Percentiles rank a stretch among this genome's conserved stretches.
These are phyloP conservation scores for Temnothorax ravouxi DNA, from an alignment of 2,888 invertebrate genomes.

Conservation along the genomic window DNA sequence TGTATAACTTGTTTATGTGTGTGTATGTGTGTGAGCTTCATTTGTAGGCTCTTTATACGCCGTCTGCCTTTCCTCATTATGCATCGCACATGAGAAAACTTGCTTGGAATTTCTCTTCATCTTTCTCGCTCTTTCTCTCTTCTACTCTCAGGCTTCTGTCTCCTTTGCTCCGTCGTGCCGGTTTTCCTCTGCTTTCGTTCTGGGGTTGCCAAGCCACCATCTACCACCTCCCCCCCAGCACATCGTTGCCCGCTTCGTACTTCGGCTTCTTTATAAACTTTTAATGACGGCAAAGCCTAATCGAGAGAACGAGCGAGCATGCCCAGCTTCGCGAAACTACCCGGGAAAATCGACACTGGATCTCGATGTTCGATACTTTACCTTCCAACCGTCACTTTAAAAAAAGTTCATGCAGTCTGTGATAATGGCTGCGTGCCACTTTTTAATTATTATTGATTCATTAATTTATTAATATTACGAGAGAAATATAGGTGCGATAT, in stretches of 20 bases:
- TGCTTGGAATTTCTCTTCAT: constrained; percentile 79
- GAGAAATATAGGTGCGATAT: neutral
- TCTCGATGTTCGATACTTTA: constrained; percentile 79
- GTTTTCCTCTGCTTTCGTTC: constrained; percentile 56
- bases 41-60: constrained; percentile 85
- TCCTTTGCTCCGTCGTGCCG: constrained; percentile 49
- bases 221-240: constrained; percentile 38
- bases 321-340: constrained; percentile 75
- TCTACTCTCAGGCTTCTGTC: constrained; percentile 77
- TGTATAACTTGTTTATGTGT: constrained; percentile 46
- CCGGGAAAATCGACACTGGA: constrained; percentile 80
- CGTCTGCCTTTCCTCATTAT: constrained; percentile 85
- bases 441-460: constrained; percentile 52
- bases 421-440: constrained; percentile 32
- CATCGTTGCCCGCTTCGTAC: constrained; percentile 73
- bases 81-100: constrained; percentile 87
- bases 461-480: constrained; percentile 35
- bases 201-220: constrained; percentile 64
- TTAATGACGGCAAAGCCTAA: constrained; percentile 86
- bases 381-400: constrained; percentile 44
- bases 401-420: constrained; percentile 39
- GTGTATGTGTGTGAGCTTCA: constrained; percentile 73
- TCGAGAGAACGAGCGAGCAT: constrained; percentile 81
- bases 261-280: constrained; percentile 86
- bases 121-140: constrained; percentile 81